Evolutionary conservation across 2,113 vertebrate species (phyloP).

Genomic region (Platysternon megacephalum): DNA sequence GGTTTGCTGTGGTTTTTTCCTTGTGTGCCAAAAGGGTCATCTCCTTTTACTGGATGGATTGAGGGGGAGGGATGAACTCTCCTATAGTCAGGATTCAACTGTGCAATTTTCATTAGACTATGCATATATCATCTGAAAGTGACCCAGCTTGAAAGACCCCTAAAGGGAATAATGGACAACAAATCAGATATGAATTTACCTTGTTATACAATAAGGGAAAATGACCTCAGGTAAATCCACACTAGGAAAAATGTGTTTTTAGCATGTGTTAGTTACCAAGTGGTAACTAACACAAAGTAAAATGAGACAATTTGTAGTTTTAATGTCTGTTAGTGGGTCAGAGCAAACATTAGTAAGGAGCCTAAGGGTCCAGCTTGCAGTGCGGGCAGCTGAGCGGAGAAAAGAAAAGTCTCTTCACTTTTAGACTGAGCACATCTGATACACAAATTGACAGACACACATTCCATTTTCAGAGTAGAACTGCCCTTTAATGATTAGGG

Average conservation of each 20-base stretch:
- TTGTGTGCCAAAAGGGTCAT: background rate
- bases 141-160: background rate
- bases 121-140: background rate
- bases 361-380: background rate
- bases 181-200: background rate
- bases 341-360: background rate
- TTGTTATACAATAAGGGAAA: background rate
- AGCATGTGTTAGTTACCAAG: too few relatives aligned
- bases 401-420: background rate
- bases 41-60: background rate
- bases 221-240: background rate
- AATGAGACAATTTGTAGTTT: background rate
- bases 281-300: background rate
- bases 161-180: background rate
- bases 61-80: background rate
- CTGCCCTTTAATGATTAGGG: background rate
- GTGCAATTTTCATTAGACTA: background rate
- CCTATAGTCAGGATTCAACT: background rate
- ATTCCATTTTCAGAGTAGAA: background rate
- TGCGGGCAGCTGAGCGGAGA: background rate
- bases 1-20: background rate
- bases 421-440: background rate
- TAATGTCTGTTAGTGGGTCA: background rate
- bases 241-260: background rate
- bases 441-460: background rate